phyloP scores from a whole-genome alignment of 2,888 invertebrate genomes.

The Sceliomorpha sp. region DNA sequence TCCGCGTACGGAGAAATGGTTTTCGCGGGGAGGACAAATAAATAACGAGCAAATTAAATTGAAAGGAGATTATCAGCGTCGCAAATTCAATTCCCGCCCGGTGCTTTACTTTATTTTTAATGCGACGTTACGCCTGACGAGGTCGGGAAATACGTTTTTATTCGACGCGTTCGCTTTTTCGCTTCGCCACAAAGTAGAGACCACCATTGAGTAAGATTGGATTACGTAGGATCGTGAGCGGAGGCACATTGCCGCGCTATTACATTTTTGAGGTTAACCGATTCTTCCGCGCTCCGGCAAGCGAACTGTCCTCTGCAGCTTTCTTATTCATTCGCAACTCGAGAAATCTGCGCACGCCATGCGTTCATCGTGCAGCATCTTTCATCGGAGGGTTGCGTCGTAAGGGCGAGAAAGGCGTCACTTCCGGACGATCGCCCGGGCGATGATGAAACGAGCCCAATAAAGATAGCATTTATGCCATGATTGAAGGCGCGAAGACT shows the following conservation, averaged over 20 bases:
- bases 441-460: constrained; percentile 1
- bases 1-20: no score
- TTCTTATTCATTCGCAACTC: constrained; percentile 41
- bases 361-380: constrained; percentile 5
- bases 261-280: constrained; percentile 4
- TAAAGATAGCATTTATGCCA: constrained; percentile 3
- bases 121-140: no score
- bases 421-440: no score
- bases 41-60: no score
- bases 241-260: constrained; percentile 1
- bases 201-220: constrained; percentile 26
- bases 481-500: no score
- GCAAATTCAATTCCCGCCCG: no score
- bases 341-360: constrained; percentile 25
- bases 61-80: no score
- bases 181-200: constrained; percentile 25
- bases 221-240: constrained; percentile 35
- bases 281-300: constrained; percentile 8
- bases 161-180: background rate
- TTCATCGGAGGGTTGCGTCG: no score
- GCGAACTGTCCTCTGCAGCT: constrained; percentile 12
- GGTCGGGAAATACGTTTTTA: no score
- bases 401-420: no score
- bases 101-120: no score
- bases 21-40: no score